These are phyloP conservation scores for Atethmia centrago DNA, from an alignment of 2,888 invertebrate genomes.

Conservation along the genomic window DNA sequence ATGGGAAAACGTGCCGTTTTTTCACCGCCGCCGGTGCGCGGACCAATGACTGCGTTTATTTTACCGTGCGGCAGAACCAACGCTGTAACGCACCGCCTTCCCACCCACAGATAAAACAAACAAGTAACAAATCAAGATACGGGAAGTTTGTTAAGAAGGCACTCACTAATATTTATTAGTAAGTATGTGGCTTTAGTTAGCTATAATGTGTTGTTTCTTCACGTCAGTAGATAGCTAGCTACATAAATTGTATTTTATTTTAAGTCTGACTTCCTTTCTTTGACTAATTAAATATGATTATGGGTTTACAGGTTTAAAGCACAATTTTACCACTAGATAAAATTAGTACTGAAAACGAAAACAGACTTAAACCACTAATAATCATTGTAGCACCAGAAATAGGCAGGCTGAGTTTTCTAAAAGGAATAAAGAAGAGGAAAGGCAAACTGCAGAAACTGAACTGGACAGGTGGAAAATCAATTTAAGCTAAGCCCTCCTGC, in stretches of 20 bases:
- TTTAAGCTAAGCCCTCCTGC: neutral
- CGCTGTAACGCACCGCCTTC: too few species aligned
- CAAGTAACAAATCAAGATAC: constrained; percentile 8
- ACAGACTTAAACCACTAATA: too few species aligned
- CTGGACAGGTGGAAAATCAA: neutral
- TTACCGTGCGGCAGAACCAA: too few species aligned
- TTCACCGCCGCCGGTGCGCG: too few species aligned
- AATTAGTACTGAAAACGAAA: neutral
- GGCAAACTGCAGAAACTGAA: neutral
- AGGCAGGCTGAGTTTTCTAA: neutral
- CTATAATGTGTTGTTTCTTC: neutral
- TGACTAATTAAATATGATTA: neutral
- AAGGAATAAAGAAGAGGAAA: neutral
- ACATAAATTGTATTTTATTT: neutral
- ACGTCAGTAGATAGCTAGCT: neutral
- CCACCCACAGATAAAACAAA: constrained; percentile 15
- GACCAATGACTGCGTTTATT: too few species aligned
- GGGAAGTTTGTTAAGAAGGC: neutral
- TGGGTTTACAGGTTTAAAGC: too few species aligned
- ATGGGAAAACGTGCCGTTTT: too few species aligned
- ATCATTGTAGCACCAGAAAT: neutral
- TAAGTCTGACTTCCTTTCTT: neutral
- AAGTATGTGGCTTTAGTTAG: neutral
- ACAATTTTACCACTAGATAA: too few species aligned
- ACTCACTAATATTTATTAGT: neutral